These are phyloP conservation scores for Camponotus floridanus DNA, from an alignment of 1,140 invertebrate species.

Conservation along the genomic window DNA sequence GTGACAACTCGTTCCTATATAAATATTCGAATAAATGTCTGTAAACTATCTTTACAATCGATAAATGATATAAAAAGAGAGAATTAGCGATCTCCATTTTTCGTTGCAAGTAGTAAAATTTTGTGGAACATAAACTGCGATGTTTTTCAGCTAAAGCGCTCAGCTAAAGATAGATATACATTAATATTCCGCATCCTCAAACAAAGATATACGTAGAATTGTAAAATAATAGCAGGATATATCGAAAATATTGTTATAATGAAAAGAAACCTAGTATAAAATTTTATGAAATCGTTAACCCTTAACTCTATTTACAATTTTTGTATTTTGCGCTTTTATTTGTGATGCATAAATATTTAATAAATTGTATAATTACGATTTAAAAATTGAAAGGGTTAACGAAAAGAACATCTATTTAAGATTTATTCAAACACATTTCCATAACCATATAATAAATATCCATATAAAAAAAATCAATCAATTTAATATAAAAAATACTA, in stretches of 20 bases:
- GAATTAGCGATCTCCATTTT: slow-evolving; percentile 15
- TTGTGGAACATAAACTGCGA: background rate
- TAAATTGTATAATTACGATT: background rate
- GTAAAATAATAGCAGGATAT: background rate
- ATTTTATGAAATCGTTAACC: slow-evolving; percentile 49
- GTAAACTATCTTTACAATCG: slow-evolving; percentile 18
- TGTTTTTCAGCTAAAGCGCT: slow-evolving; percentile 22
- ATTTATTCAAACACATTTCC: too few species aligned
- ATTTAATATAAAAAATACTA: too few species aligned
- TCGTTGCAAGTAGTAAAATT: slow-evolving; percentile 31
- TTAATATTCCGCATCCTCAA: slow-evolving; percentile 1
- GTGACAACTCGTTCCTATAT: slow-evolving; percentile 76
- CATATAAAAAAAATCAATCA: too few species aligned
- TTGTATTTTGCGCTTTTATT: slow-evolving; percentile 7
- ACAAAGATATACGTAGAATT: background rate
- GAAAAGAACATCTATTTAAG: background rate
- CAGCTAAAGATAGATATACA: background rate
- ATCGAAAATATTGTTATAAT: slow-evolving; percentile 26
- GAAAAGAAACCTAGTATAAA: slow-evolving; percentile 5
- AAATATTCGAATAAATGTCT: slow-evolving; percentile 25
- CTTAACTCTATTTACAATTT: slow-evolving; percentile 42
- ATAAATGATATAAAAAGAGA: background rate
- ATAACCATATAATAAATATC: too few species aligned
- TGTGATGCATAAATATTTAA: background rate
- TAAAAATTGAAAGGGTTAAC: background rate